phyloP scores from a whole-genome alignment of 64 coral and sea anemone species.

The Montipora capricornis region DNA sequence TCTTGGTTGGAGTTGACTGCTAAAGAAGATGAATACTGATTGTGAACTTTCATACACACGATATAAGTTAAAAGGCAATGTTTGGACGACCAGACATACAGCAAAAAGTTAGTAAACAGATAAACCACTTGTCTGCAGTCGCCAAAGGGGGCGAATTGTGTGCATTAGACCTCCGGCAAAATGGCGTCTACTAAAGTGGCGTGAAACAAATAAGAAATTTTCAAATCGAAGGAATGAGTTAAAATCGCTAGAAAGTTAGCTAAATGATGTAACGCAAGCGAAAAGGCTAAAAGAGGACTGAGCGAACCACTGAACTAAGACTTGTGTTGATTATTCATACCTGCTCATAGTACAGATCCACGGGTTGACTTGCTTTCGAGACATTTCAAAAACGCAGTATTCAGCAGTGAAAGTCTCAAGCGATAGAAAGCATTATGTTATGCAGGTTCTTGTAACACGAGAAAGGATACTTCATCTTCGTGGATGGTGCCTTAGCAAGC shows the following conservation, averaged over 20 bases:
- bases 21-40: not conserved
- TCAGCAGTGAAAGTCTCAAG: not conserved
- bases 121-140: conserved; percentile 1
- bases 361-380: not conserved
- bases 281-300: not conserved
- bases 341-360: conserved; percentile 41
- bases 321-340: not conserved
- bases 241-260: not conserved
- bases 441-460: not conserved
- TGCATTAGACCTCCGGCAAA: not conserved
- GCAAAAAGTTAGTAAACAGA: not conserved
- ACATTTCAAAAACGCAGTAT: conserved; percentile 1
- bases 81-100: not conserved
- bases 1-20: not conserved
- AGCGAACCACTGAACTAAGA: not conserved
- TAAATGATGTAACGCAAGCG: not conserved
- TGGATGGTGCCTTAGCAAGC: not conserved
- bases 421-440: not conserved
- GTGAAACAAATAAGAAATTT: not conserved
- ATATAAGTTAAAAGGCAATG: not conserved
- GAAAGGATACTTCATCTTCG: not conserved
- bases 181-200: not conserved
- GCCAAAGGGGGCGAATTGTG: conserved; percentile 3
- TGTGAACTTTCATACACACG: not conserved
- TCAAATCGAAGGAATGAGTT: not conserved